Conservation (phyloP, 2,113 vertebrate genomes). For the Ahaetulla prasina region DNA sequence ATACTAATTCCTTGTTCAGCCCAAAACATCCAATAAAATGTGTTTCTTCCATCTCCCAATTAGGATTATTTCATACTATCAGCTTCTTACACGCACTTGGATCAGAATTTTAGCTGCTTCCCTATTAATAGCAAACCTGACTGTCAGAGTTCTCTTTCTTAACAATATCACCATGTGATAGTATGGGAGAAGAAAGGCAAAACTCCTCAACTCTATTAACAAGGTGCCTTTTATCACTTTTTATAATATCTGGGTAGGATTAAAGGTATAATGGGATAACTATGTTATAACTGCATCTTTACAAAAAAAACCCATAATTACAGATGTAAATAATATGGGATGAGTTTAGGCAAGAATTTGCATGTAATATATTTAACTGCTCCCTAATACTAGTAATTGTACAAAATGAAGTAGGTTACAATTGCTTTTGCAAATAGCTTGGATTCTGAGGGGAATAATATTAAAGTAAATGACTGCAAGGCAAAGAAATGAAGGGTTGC, state of each 20-base stretch:
- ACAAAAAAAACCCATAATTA: background rate
- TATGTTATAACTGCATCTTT: background rate
- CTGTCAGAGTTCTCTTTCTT: background rate
- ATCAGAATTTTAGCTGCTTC: background rate
- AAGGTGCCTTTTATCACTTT: background rate
- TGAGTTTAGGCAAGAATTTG: background rate
- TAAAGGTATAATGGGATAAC: background rate
- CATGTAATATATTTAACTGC: background rate
- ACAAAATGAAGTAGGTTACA: background rate
- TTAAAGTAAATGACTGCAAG: background rate
- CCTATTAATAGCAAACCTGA: background rate
- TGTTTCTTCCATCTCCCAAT: background rate
- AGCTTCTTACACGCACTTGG: background rate
- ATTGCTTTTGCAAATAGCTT: background rate
- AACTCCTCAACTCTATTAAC: background rate
- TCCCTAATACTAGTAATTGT: background rate
- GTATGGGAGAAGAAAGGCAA: background rate
- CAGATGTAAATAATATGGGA: background rate
- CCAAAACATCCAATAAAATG: background rate
- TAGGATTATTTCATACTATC: background rate
- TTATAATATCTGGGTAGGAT: background rate
- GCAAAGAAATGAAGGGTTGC: background rate
- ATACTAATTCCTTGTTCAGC: background rate
- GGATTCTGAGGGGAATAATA: background rate
- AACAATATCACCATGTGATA: background rate